Base-by-base conservation (phyloP, 2,113 vertebrate species). In the Ceyx melanurus region DNA sequence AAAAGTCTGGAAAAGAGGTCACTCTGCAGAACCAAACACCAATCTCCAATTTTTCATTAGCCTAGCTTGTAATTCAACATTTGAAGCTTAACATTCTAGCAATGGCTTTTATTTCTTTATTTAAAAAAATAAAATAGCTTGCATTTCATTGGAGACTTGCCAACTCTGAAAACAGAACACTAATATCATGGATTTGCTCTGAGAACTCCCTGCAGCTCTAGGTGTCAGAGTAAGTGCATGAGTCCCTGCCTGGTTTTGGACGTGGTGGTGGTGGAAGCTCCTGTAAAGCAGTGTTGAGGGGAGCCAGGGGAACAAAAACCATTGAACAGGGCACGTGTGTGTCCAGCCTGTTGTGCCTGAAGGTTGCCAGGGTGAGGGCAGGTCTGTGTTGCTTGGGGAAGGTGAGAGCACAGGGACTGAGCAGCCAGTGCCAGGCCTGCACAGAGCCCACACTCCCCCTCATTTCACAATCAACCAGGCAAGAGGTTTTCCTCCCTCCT, bases 391-490 rank as follows among this genome's bases (percentile, higher is more conserved):
- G 26, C 80, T 82, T 84, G 62, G 80, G 68, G 72, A 85, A 91
- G 92, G 91, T 83, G 88, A 95, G 86, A 94, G 95, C 94, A 90
- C 82, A 11, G 54, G 54, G 17, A 31, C n/a, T 56, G 29, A n/a
- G 20, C 37, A 77, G 31, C 73, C 82, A 77, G 70, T 6, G 6
- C 45, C 61, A 72, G 90, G 90, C 83, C 92, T 85, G 33, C 60
- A 40, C 46, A 83, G 82, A 82, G 80, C 87, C 81, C 92, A 93
- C 94, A 92, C 94, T 96, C 89, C 83, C 91, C 84, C 94, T 96
- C 93, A 90, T 80, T 83, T 94, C 92, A 95, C 93, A 94, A 46
- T 65, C 66, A 80, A 67, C 82, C 90, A 92, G 89, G 85, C 89
- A 81, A 87, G 93, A 77, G 40, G 46, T 93, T 66, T 26, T 96